phyloP scores from a whole-genome alignment of 1,140 invertebrate species.

The Macrobrachium nipponense region DNA sequence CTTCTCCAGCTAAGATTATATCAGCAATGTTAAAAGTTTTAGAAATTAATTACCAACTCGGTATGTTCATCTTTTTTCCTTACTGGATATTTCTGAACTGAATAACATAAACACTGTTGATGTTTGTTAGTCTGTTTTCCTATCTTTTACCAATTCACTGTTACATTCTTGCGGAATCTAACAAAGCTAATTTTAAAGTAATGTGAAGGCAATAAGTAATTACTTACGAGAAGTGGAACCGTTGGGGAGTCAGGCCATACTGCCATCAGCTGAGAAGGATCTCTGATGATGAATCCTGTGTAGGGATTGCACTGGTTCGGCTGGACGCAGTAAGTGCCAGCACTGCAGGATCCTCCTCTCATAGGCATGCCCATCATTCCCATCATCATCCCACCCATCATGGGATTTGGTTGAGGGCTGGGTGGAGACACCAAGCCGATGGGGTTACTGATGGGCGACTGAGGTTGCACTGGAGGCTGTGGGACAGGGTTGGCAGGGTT shows the following conservation, averaged over 20 bases:
- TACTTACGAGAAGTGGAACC: slow-evolving; percentile 48
- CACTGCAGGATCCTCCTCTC: slow-evolving; percentile 40
- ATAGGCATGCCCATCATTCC: slow-evolving; percentile 32
- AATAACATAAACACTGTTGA: no score
- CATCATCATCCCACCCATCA: slow-evolving; percentile 23
- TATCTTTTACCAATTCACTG: no score
- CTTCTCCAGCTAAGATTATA: no score
- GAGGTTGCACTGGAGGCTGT: background rate
- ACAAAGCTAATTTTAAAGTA: no score
- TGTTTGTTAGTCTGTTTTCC: no score
- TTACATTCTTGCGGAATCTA: no score
- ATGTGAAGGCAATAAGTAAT: no score
- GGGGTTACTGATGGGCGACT: slow-evolving; percentile 31
- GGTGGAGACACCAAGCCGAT: slow-evolving; percentile 23
- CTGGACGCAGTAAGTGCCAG: slow-evolving; percentile 41
- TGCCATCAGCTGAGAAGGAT: slow-evolving; percentile 33
- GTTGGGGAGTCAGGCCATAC: slow-evolving; percentile 47
- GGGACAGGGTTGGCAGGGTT: slow-evolving; percentile 23
- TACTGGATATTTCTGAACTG: no score
- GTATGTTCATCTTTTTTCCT: no score
- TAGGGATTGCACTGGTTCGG: slow-evolving; percentile 41
- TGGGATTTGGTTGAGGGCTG: slow-evolving; percentile 12
- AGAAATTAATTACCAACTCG: no score
- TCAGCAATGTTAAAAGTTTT: no score
- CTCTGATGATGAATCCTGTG: slow-evolving; percentile 47